Evolutionary conservation across 2,888 invertebrate genomes (phyloP).

Genomic region (Chaetogeoica ovagalla): DNA sequence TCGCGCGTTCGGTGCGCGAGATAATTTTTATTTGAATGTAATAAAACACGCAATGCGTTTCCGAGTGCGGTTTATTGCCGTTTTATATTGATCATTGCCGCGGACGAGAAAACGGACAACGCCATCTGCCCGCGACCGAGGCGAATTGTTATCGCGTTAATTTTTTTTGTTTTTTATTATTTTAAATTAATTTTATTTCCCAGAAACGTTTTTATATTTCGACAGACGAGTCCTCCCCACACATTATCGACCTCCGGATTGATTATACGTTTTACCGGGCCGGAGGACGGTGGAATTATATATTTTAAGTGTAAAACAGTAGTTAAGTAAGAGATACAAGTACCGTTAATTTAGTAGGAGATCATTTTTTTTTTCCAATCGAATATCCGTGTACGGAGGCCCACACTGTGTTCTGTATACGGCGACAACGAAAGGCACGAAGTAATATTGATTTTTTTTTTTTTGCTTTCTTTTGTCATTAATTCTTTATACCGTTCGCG

Average conservation of each 20-base stretch:
- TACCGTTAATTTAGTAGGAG: no score
- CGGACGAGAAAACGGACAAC: constrained; percentile 14
- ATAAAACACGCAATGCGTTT: constrained; percentile 22
- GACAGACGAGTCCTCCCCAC: no score
- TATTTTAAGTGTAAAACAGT: no score
- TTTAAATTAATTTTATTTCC: no score
- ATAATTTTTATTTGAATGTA: constrained; percentile 24
- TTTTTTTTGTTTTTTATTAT: no score
- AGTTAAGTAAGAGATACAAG: no score
- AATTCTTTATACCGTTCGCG: constrained; percentile 2
- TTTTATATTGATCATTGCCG: constrained; percentile 15
- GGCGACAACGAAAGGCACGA: no score
- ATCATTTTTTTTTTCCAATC: not conserved
- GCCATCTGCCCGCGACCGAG: constrained; percentile 4
- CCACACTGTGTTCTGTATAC: no score
- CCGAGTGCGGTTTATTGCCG: no score
- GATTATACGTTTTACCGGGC: not conserved
- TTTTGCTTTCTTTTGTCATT: no score
- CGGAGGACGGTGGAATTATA: not conserved
- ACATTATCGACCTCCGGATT: not conserved
- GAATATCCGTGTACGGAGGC: no score
- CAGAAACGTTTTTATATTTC: no score
- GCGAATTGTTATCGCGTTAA: not conserved
- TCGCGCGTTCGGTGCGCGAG: constrained; percentile 32
- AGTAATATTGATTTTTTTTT: constrained; percentile 20